Evolutionary conservation across 1,140 invertebrate genomes (phyloP).

Genomic region (Bombus confusus): DNA sequence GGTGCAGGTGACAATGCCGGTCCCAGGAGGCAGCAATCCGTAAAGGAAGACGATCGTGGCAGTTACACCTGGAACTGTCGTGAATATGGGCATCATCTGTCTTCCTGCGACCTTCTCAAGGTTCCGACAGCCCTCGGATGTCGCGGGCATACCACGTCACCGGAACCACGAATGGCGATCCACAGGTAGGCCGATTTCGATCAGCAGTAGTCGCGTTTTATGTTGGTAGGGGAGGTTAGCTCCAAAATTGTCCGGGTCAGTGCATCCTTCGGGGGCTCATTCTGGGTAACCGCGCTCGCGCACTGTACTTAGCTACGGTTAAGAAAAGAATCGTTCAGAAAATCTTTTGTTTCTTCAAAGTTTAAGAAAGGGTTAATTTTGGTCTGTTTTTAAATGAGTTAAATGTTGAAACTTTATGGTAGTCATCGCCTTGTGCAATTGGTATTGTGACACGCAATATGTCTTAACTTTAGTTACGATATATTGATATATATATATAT

Average conservation of each 20-base stretch:
- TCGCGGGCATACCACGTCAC: conserved; percentile 70
- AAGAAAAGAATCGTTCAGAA: background rate
- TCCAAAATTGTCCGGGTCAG: conserved; percentile 46
- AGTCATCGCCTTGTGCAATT: background rate
- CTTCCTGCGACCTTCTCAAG: conserved; percentile 78
- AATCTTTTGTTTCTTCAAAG: too few relatives aligned
- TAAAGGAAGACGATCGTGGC: conserved; percentile 68
- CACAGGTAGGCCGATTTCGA: conserved; percentile 72
- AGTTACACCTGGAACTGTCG: conserved; percentile 73
- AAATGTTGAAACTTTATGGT: background rate
- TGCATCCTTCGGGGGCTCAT: conserved; percentile 50
- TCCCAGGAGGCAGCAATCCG: conserved; percentile 67
- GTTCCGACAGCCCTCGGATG: conserved; percentile 68
- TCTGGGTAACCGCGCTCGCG: conserved; percentile 55
- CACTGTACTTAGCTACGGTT: conserved; percentile 7
- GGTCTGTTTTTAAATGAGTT: background rate
- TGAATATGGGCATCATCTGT: conserved; percentile 77
- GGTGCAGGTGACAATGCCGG: conserved; percentile 60
- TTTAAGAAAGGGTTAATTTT: too few relatives aligned
- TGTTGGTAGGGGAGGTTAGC: conserved; percentile 4
- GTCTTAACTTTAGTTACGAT: background rate
- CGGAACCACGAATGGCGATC: conserved; percentile 72
- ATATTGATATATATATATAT: too few relatives aligned
- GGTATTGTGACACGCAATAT: too few relatives aligned
- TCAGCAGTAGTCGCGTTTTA: background rate